A percentile compares a stretch with the other conserved stretches of the same genome.
Conservation (phyloP, 2,797 vertebrate genomes). For the Fistularia commersonii region DNA sequence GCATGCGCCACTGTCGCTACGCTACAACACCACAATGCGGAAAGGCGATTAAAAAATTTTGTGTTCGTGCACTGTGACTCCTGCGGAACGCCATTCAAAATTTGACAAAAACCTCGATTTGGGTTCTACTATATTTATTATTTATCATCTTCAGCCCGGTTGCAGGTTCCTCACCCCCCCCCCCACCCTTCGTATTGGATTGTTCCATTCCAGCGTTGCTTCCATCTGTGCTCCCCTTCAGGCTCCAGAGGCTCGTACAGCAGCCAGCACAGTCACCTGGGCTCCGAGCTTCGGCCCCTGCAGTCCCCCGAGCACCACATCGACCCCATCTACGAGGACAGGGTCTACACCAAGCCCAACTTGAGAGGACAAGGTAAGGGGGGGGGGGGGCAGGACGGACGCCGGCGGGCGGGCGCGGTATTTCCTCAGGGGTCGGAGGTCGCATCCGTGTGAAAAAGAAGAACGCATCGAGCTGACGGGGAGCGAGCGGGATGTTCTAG, state of each 20-base stretch:
- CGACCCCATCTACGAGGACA: conserved; percentile 98
- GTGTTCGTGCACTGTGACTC: too few relatives aligned
- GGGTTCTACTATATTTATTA: too few relatives aligned
- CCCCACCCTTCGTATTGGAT: not conserved
- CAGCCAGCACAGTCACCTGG: conserved; percentile 96
- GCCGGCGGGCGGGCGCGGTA: conserved; percentile 1
- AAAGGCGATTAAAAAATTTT: too few relatives aligned
- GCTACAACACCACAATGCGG: too few relatives aligned
- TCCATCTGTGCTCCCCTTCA: conserved; percentile 31
- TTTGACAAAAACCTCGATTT: too few relatives aligned
- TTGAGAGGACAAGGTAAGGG: conserved; percentile 92
- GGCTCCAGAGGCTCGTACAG: conserved; percentile 96
- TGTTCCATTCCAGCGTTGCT: not conserved
- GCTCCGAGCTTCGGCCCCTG: conserved; percentile 89
- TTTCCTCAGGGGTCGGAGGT: conserved; percentile 15
- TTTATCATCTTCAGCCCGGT: too few relatives aligned
- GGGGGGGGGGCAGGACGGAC: conserved; percentile 1
- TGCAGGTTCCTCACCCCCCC: not conserved
- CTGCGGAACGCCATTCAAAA: too few relatives aligned
- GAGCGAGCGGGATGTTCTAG: too few relatives aligned
- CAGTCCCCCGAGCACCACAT: conserved; percentile 99
- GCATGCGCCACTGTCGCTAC: too few relatives aligned
- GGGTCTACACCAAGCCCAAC: conserved; percentile 96
- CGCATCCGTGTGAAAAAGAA: too few relatives aligned
- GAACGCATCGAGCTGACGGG: too few relatives aligned